phyloP scores from a whole-genome alignment of 2,888 invertebrate genomes.

The Hydroisotoma schaefferi region DNA sequence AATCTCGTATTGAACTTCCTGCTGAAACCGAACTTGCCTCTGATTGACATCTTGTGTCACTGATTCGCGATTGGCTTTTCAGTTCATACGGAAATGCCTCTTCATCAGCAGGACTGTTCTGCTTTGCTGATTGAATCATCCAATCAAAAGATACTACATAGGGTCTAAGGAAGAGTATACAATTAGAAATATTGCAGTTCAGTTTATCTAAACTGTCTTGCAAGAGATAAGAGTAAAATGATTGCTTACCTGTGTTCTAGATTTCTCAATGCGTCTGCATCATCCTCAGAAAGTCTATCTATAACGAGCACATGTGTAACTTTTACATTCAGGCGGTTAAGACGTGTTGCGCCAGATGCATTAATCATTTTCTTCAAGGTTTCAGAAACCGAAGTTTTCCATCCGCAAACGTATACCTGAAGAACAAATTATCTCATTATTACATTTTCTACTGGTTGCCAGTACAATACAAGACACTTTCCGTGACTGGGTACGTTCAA shows the following conservation, averaged over 20 bases:
- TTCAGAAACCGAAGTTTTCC: constrained; percentile 62
- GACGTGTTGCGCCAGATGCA: constrained; percentile 76
- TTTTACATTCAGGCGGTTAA: constrained; percentile 69
- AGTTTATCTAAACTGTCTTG: no score
- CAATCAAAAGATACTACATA: constrained; percentile 68
- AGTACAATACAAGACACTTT: constrained; percentile 5
- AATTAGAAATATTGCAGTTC: no score
- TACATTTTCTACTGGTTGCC: no score
- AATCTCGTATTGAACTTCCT: no score
- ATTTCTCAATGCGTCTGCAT: constrained; percentile 53
- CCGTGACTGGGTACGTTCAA: constrained; percentile 13
- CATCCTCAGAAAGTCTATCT: constrained; percentile 54
- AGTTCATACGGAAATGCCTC: no score
- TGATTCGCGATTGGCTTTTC: no score
- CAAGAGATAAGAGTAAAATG: no score
- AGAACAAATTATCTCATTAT: constrained; percentile 16
- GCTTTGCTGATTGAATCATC: constrained; percentile 69
- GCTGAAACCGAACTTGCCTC: no score
- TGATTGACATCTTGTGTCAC: no score
- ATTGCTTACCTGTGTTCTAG: constrained; percentile 32
- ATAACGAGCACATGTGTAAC: constrained; percentile 78
- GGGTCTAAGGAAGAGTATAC: constrained; percentile 53
- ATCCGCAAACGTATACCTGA: constrained; percentile 68
- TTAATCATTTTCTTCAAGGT: constrained; percentile 68
- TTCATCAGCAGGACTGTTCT: constrained; percentile 60